A percentile compares a stretch with the other conserved stretches of the same genome.
phyloP scores from a whole-genome alignment of 2,113 vertebrate genomes.

The Neolamprologus brichardi region DNA sequence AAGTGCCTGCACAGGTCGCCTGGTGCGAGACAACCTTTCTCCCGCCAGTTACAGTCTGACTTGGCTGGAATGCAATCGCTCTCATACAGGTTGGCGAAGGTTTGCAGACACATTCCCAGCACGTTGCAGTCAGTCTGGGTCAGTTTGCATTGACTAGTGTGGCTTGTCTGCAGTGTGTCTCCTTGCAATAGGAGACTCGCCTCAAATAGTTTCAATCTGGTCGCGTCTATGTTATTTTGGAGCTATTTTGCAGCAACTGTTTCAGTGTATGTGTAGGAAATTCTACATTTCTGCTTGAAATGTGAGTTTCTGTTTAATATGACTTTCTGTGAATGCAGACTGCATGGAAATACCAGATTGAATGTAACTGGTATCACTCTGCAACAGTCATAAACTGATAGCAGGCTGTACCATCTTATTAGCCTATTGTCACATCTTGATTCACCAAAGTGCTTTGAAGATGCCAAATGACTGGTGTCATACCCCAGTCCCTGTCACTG shows the following conservation, averaged over 20 bases:
- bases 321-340: not conserved
- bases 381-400: not conserved
- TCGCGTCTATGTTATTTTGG: not conserved
- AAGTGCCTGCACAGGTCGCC: not conserved
- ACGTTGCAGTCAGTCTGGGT: not conserved
- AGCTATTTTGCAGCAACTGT: not conserved
- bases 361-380: not conserved
- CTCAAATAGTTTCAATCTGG: not conserved
- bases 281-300: not conserved
- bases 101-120: not conserved
- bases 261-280: not conserved
- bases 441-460: not conserved
- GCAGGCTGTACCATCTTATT: not conserved
- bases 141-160: not conserved
- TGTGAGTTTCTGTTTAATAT: not conserved
- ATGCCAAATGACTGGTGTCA: not conserved
- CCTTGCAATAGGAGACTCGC: not conserved
- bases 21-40: fast-evolving
- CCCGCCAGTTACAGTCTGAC: not conserved
- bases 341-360: not conserved
- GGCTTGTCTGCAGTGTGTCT: not conserved
- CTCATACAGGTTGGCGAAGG: not conserved
- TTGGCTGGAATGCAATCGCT: not conserved
- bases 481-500: fast-evolving
- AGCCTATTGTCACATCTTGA: not conserved